Conservation (phyloP, 2,113 vertebrate species). For the Caracal caracal region DNA sequence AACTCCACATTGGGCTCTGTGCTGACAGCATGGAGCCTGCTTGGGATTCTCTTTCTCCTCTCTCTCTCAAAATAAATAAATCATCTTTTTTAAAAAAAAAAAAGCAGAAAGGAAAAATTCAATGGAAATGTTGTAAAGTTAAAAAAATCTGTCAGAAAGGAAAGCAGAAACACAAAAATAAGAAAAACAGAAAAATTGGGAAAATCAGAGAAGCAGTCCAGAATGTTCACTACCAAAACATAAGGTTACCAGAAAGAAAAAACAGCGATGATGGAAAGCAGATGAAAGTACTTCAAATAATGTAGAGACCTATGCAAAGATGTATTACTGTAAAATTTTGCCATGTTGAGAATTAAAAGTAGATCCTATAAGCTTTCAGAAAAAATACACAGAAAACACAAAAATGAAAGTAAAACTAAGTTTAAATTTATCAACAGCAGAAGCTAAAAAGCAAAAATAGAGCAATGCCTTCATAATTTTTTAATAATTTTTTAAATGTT, state of each 20-base stretch:
- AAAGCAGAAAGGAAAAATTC: neutral
- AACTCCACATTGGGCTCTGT: neutral
- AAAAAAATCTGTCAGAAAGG: neutral
- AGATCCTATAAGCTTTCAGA: neutral
- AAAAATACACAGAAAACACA: neutral
- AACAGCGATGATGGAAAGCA: neutral
- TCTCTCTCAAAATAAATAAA: neutral
- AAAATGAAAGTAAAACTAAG: neutral
- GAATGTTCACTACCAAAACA: neutral
- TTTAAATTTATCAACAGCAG: neutral
- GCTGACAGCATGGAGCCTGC: neutral
- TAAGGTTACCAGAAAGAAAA: neutral
- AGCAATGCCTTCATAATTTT: neutral
- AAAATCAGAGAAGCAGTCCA: neutral
- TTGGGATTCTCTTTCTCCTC: neutral
- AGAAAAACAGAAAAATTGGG: neutral
- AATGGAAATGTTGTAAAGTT: neutral
- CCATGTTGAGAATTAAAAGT: neutral
- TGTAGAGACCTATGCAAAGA: neutral
- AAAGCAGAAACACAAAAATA: neutral
- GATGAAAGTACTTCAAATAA: constrained; percentile 32
- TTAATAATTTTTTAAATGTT: no score
- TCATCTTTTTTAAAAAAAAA: neutral
- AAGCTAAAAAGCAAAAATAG: neutral
- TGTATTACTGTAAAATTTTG: neutral